Evolutionary conservation across 2,797 vertebrate genomes (phyloP).

Genomic region (Pangasius sanitwongsei): DNA sequence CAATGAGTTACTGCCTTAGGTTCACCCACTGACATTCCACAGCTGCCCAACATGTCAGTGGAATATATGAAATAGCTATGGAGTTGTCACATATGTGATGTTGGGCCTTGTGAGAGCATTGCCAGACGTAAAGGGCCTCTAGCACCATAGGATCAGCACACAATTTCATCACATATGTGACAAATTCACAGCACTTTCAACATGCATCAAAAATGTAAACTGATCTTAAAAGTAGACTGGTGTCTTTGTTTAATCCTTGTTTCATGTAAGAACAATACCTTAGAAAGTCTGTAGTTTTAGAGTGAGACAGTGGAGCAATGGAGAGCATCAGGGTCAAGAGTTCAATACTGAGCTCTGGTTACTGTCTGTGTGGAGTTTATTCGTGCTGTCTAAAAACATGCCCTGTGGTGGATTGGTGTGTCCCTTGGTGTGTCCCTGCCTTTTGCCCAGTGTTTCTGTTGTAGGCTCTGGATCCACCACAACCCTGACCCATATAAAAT

Average conservation of each 20-base stretch:
- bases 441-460: neutral
- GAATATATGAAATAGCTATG: neutral
- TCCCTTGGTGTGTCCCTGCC: neutral
- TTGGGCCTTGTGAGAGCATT: neutral
- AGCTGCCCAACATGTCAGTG: neutral
- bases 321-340: too few species aligned
- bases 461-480: neutral
- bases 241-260: neutral
- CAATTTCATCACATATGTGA: neutral
- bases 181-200: neutral
- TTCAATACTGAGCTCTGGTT: too few species aligned
- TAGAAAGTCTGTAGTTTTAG: too few species aligned
- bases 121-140: neutral
- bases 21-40: neutral
- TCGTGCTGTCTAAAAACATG: too few species aligned
- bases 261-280: neutral
- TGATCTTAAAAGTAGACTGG: neutral
- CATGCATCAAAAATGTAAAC: neutral
- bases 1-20: neutral
- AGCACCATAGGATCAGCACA: neutral
- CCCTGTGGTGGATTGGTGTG: neutral
- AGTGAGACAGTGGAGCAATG: too few species aligned
- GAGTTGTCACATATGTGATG: constrained; percentile 3
- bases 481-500: neutral
- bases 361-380: too few species aligned